Evolutionary conservation across 1,140 invertebrate species (phyloP), one percentile per base, ranked within the genome.

Genomic region (Drosophila nebulosa): DNA sequence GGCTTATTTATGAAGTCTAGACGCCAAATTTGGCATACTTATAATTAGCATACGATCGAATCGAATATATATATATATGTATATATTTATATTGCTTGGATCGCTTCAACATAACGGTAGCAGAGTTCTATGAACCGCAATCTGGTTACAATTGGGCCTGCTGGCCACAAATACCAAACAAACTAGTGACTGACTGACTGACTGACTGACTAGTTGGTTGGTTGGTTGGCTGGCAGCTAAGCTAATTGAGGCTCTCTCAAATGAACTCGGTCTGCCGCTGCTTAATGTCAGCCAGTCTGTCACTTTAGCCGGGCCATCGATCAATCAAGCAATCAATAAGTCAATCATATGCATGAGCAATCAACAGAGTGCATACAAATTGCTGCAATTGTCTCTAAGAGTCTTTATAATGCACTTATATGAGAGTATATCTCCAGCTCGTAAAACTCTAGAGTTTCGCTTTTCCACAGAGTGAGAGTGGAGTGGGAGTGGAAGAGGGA

Each of bases 321-420:
- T 78, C 83, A 76, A 68, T 79, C 76, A 83, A 64, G 73, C 83
- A 88, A 83, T 88, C 83, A 88, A 88, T 88, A 88, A 88, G 83
- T 88, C 84, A 86, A 86, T 86, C 83, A 88, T 86, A 86, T 83
- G 83, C 83, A 85, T 70, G 63, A 75, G 52, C 76, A 79, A 69
- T 79, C 76, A 83, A 51, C 68, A 74, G 77, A 75, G 78, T 66
- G 79, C 83, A 88, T 88, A 88, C 83, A 88, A 88, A 88, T 88
- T 88, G 84, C 71, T 18, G 78, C 73, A 76, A 80, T 74, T 80
- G 77, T 80, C 71, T 80, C 71, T 60, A 60, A 60, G 57, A 60
- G 62, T 71, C 50, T 73, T 68, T 60, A 81, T 74, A 80, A 46
- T 46, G 39, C 39, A 46, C 39, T 46, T 46, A 46, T 46, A 46